phyloP scores from a whole-genome alignment of 1,140 invertebrate genomes.

The Drosophila pectinifera region DNA sequence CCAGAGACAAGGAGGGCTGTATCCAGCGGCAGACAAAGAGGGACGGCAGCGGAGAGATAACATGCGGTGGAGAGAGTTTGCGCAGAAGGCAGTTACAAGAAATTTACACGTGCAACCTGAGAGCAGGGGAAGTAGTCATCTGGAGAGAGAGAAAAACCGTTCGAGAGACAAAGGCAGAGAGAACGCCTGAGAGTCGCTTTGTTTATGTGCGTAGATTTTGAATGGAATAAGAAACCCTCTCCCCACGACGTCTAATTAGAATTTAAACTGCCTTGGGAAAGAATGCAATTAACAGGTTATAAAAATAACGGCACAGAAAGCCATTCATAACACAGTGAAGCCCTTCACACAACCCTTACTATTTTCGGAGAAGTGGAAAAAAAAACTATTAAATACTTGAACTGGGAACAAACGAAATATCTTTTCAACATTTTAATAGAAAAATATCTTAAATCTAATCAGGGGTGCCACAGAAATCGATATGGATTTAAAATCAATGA shows the following conservation, averaged over 20 bases:
- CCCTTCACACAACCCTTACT: no score
- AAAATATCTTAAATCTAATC: no score
- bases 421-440: not conserved
- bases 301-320: conserved; percentile 26
- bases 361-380: not conserved
- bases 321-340: conserved; percentile 1
- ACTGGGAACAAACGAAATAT: not conserved
- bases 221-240: conserved; percentile 2
- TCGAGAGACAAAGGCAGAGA: conserved; percentile 10
- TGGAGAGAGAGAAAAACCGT: not conserved
- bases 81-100: conserved; percentile 52
- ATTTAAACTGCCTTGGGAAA: conserved; percentile 22
- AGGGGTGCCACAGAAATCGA: no score
- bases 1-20: conserved; percentile 21
- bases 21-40: conserved; percentile 5
- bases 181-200: not conserved
- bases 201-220: conserved; percentile 33
- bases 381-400: not conserved
- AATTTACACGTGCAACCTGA: conserved; percentile 49
- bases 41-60: conserved; percentile 16
- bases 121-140: conserved; percentile 6
- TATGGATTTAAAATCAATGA: no score
- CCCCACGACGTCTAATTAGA: conserved; percentile 21
- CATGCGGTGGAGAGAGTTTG: conserved; percentile 33
- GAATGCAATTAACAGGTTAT: conserved; percentile 44